Percentiles rank a stretch among this genome's conserved stretches.
Conservation (phyloP, 2,888 invertebrate species). For the Platycnemis pennipes region DNA sequence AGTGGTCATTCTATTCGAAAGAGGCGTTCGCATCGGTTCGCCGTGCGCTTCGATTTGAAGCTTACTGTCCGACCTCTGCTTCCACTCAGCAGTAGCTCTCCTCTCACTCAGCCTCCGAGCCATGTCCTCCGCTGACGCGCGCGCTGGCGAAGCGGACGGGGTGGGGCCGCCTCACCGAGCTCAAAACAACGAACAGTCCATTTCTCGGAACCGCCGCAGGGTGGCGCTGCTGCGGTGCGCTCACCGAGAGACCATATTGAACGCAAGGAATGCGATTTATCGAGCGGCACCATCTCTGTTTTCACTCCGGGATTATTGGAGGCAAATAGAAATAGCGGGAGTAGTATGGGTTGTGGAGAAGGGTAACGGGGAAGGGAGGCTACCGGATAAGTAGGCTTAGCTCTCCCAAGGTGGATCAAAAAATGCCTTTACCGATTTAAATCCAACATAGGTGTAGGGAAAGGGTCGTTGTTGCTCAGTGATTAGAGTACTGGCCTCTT, state of each 20-base stretch:
- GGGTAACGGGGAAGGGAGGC: background rate
- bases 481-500: too few species aligned
- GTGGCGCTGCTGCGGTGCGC: background rate
- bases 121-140: background rate
- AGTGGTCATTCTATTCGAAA: too few species aligned
- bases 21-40: too few species aligned
- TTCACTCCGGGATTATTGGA: background rate
- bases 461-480: too few species aligned
- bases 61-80: too few species aligned
- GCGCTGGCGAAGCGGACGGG: background rate
- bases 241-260: background rate
- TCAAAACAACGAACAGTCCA: background rate
- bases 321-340: background rate
- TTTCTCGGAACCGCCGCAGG: background rate
- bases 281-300: background rate
- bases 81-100: background rate
- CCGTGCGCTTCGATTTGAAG: too few species aligned
- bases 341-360: too few species aligned
- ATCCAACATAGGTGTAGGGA: too few species aligned
- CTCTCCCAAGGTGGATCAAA: background rate
- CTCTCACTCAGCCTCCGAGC: background rate
- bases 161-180: background rate
- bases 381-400: background rate
- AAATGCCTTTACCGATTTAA: background rate
- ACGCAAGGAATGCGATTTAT: constrained; percentile 8